Base-by-base conservation (phyloP, 2,113 vertebrate species). In the Galbula dea region DNA sequence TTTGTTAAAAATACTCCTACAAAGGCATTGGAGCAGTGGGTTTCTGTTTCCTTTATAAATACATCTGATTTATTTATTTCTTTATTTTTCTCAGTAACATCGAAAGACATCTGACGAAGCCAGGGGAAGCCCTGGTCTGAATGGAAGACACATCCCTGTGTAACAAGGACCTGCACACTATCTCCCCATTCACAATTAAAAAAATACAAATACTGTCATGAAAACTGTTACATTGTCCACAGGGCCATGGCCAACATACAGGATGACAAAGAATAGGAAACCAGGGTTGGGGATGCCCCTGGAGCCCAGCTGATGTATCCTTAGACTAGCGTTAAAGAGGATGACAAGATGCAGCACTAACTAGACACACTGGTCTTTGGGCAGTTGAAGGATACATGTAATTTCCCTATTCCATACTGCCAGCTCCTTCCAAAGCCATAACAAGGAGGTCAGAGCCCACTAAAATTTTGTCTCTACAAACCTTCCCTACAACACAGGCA, bases 1-100 rank as follows among this genome's bases (percentile, higher is more conserved):
- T 96, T 87, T 96, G 96, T 97, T 98, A 97, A 98, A 98, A 98
- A 97, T 97, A 97, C 96, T 98, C 97, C 97, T 97, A 98, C 96
- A 98, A 98, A 98, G 96, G 96, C 97, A 97, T 97, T 88, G 96
- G 97, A 97, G 96, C 94, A 96, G 95, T 67, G 86, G 93, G 96
- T 94, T 95, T 96, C 88, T 91, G 95, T 94, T 91, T 88, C 90
- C 94, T 96, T 94, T 91, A 92, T 90, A 94, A 96, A 97, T 96
- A 95, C 88, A 96, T 96, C 97, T 96, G 97, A 93, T 97, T 94
- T 94, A 32, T 96, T 96, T 89, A 22, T 59, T 90, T 93, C 41
- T 96, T 96, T 91, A 66, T 83, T 93, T 91, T 89, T 83, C 96
- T 97, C 93, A 86, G 96, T 92, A 95, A 96, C 86, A 94, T 89